Base-by-base conservation (phyloP, 1,140 invertebrate genomes). In the Hypsibius dujardini region DNA sequence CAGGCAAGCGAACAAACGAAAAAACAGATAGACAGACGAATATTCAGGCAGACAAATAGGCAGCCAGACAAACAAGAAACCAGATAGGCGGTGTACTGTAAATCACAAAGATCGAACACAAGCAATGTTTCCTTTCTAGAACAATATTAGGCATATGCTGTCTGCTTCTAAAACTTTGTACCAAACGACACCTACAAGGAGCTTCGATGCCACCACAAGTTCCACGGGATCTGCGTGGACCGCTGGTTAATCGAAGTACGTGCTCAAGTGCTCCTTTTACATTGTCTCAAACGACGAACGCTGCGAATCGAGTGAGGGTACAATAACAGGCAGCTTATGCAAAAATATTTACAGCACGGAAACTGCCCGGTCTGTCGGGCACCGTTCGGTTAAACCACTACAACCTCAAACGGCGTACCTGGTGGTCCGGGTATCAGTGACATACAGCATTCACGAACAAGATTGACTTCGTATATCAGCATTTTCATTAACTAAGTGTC, bases 331-430 rank as follows among this genome's bases (percentile, higher is more conserved):
- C 50, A 7, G 50, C 50, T 7, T n/a, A 56, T 56, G n/a, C 62
- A 67, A 67, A 42, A 7, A 14, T 14, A 67, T 7, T 67, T 67
- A 3, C 62, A 67, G 62, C 62, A 67, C 42, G 62, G 62, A 67
- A 67, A 67, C 42, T 67, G 62, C 45, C 62, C 62, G 3, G 42
- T 67, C 45, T 67, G 62, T 67, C 62, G 62, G 7, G 45, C 62
- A 3, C 42, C 62, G 42, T 67, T 14, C 7, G 3, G 62, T 42
- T 3, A 7, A 67, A 3, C 3, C 7, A 67, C 42, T 14, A 14
- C 62, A 67, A 7, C 62, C 3, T 14, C 42, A 67, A 3, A 67
- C 7, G 62, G 3, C 62, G 50, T n/a, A 7, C 7, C n/a, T n/a
- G 50, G n/a, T n/a, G n/a, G 7, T 7, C 50, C 50, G 50, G 50